A percentile compares a stretch with the other conserved stretches of the same genome.
These are phyloP conservation scores for Pecten maximus DNA, from an alignment of 2,888 invertebrate species.

Conservation along the genomic window DNA sequence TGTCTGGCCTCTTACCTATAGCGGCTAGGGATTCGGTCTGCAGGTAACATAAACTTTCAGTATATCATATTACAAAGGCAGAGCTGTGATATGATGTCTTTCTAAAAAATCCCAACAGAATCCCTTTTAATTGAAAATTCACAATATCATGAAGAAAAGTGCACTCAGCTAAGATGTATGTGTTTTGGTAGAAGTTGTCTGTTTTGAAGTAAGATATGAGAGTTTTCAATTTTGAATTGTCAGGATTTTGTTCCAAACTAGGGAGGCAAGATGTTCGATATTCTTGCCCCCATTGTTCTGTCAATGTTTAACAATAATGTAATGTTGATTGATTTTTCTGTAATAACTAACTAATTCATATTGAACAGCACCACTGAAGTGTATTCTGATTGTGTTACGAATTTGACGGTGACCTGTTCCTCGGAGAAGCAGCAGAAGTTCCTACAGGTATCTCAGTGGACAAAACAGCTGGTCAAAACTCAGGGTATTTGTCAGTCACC, in stretches of 20 bases:
- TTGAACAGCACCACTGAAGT: not conserved
- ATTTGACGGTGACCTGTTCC: not conserved
- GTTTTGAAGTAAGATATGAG: too few relatives aligned
- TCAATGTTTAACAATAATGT: too few relatives aligned
- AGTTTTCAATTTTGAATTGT: too few relatives aligned
- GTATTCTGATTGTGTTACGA: not conserved
- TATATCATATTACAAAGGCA: not conserved
- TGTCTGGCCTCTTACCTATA: not conserved
- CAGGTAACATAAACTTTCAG: not conserved
- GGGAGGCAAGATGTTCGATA: too few relatives aligned
- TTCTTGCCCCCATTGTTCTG: too few relatives aligned
- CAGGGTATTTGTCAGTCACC: not conserved
- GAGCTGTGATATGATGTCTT: not conserved
- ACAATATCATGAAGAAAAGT: too few relatives aligned
- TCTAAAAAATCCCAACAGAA: too few relatives aligned
- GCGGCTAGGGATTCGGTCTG: not conserved
- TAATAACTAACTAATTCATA: not conserved
- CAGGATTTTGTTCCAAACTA: too few relatives aligned
- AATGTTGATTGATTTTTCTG: too few relatives aligned
- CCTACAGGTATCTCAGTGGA: not conserved
- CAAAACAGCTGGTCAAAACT: not conserved
- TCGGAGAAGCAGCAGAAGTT: slow-evolving; percentile 1
- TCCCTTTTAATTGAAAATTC: too few relatives aligned
- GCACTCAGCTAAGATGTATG: too few relatives aligned
- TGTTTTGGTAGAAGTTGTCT: too few relatives aligned